Evolutionary conservation across 2,113 vertebrate species (phyloP).

Genomic region (Sinocyclocheilus anophthalmus): DNA sequence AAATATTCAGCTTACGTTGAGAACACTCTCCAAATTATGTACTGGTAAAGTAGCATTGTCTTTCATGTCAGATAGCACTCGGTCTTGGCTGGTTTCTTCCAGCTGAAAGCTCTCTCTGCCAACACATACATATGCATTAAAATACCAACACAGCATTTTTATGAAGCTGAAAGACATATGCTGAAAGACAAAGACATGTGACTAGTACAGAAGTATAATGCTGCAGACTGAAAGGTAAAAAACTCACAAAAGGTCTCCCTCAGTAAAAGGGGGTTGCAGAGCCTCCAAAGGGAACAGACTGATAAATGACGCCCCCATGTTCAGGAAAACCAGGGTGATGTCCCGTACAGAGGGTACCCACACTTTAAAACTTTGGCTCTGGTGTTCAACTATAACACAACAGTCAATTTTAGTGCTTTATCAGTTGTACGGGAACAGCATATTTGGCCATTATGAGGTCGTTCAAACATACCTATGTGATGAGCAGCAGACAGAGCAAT

Average conservation of each 20-base stretch:
- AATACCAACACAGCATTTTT: not conserved
- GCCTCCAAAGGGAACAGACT: conserved; percentile 85
- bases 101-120: conserved; percentile 63
- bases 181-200: not conserved
- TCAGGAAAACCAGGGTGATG: conserved; percentile 84
- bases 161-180: not conserved
- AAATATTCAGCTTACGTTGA: conserved; percentile 66
- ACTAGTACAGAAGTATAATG: not conserved
- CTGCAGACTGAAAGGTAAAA: not conserved
- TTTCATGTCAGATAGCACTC: conserved; percentile 44
- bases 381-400: conserved; percentile 63
- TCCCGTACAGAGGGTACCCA: conserved; percentile 91
- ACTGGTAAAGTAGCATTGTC: conserved; percentile 63
- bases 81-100: conserved; percentile 23
- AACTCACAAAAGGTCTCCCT: conserved; percentile 86
- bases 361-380: conserved; percentile 69
- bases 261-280: conserved; percentile 86
- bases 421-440: not conserved
- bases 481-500: conserved; percentile 79
- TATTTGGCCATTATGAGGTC: not conserved
- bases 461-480: conserved; percentile 68
- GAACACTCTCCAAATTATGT: conserved; percentile 73
- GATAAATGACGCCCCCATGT: conserved; percentile 87
- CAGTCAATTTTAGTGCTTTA: not conserved
- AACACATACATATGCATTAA: not conserved